Evolutionary conservation across 2,113 vertebrate genomes (phyloP), one percentile per base, ranked within the genome.

Genomic region (Cavia aperea): DNA sequence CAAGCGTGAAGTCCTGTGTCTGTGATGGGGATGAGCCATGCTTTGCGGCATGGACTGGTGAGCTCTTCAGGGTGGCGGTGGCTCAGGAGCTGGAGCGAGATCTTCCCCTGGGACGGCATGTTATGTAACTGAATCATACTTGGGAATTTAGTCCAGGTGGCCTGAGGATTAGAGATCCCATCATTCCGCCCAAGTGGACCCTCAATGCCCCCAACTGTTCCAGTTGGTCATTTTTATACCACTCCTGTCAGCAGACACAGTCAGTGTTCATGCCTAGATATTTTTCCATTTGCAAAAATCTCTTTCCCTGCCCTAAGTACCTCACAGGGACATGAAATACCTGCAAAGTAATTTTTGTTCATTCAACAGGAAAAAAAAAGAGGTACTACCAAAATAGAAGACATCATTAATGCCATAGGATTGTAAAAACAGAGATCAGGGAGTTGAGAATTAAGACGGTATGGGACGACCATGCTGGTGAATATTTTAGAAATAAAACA

Each of bases 401-500:
- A 78, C 31, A 81, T 81, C 54, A 88, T 65, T 54, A 85, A 89
- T 62, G 77, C 54, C 0, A n/a, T 21, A 63, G 4, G 33, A 31
- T 12, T 54, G 75, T 78, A 60, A 87, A 94, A 89, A 78, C 6
- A 82, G 86, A 21, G 54, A 72, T 78, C 51, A 36, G 92, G 75
- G 86, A 78, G 39, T 79, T 92, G 85, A 65, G 92, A 82, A 66
- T 89, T 46, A 70, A 49, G 39, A 81, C 6, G 12, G 83, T 62
- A 46, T 31, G 68, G 89, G 86, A 19, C 15, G 33, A 88, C 58
- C 23, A 3, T 1, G 1, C 82, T 21, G 29, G 86, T 56, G 88
- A 86, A 39, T 87, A 68, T 81, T 89, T 79, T 49, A 94, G 86
- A 90, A 90, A 90, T 91, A 89, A 94, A 87, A 90, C 86, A 92